Evolutionary conservation across 2,888 invertebrate species (phyloP), one percentile per base, ranked within the genome.

Genomic region (Thecocarcelia acutangulata): DNA sequence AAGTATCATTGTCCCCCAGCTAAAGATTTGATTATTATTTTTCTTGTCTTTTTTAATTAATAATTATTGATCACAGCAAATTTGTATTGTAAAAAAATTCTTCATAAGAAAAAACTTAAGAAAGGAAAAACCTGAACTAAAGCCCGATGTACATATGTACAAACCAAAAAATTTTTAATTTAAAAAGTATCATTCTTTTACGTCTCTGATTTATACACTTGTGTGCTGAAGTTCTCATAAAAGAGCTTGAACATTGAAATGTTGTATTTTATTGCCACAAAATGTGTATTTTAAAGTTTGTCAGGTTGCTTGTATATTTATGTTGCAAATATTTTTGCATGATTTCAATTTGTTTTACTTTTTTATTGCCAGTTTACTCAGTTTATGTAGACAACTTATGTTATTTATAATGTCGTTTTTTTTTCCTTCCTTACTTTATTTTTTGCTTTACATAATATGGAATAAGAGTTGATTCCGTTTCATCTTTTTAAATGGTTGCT

Each of bases 261-360:
- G 40, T 56, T 66, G 44, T 40, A 12, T 66, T 21, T 77, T 50
- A n/a, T 63, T 75, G 50, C 56, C 40, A 58, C 37, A 59, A 75
- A 70, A 68, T 59, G 19, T 66, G 44, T 52, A 19, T 40, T 59
- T 37, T 58, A 24, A 37, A 59, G 46, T 74, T 54, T 64, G 42
- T 80, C 58, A 52, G 63, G 50, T 37, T 6, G 6, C 66, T 75
- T 72, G 44, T 64, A 64, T 70, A 17, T 37, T 42, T 48, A 37
- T 48, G 21, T 59, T 72, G 46, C 48, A 63, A 37, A 66, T 66
- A 72, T 80, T 76, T 73, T 77, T 82, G 70, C 78, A 75, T 83
- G 78, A 68, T 50, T 79, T 66, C 72, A 78, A 78, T 83, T 83
- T 82, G 82, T 77, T 83, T 77, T 48, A 40, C 13, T 54, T 64